These are phyloP conservation scores for Oreochromis niloticus DNA, from an alignment of 2,113 vertebrate genomes.

Conservation along the genomic window DNA sequence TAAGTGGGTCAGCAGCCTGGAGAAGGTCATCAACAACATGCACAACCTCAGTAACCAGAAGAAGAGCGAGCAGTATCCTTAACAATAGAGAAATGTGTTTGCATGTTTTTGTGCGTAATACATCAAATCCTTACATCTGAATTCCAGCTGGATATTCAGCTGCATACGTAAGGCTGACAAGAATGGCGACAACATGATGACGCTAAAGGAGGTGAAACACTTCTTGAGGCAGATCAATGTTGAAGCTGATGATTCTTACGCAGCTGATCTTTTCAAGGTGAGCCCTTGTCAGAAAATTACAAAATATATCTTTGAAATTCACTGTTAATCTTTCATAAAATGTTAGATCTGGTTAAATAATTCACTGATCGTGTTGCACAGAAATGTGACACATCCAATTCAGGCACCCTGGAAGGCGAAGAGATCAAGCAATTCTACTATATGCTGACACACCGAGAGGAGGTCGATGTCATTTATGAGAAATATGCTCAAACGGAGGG, in stretches of 20 bases:
- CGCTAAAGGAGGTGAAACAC: conserved; percentile 87
- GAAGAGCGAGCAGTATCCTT: conserved; percentile 95
- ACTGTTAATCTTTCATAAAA: neutral
- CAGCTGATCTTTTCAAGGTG: conserved; percentile 83
- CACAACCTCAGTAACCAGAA: conserved; percentile 79
- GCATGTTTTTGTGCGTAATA: neutral
- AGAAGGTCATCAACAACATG: conserved; percentile 81
- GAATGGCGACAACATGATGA: conserved; percentile 93
- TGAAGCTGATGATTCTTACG: conserved; percentile 82
- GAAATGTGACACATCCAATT: conserved; percentile 88
- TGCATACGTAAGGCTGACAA: conserved; percentile 93
- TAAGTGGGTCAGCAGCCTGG: conserved; percentile 80
- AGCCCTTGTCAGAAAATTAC: neutral
- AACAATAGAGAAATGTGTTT: neutral
- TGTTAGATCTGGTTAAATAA: neutral
- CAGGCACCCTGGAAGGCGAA: conserved; percentile 81
- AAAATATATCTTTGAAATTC: neutral
- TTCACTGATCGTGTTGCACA: conserved; percentile 34
- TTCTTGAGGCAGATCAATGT: conserved; percentile 91
- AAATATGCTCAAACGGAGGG: conserved; percentile 52
- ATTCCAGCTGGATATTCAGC: conserved; percentile 86
- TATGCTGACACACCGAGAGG: conserved; percentile 81
- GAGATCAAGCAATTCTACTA: conserved; percentile 94
- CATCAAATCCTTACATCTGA: conserved; percentile 73
- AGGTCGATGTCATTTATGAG: conserved; percentile 80